These are phyloP conservation scores for Hippotragus niger DNA, from an alignment of 2,113 vertebrate genomes.

Conservation along the genomic window DNA sequence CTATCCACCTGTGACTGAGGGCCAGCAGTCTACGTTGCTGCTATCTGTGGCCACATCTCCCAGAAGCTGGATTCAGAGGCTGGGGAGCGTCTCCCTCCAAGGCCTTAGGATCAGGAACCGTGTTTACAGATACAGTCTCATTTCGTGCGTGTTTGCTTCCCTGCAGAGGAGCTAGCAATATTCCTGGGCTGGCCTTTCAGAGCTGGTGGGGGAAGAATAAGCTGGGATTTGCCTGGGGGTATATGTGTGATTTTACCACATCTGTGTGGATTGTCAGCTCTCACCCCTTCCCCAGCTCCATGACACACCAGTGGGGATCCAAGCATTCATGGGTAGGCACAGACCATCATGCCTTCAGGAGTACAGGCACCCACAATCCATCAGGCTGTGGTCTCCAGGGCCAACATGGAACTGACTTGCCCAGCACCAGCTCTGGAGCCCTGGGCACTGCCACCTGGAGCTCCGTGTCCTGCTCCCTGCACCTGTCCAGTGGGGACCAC, in stretches of 20 bases:
- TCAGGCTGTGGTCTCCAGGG: rapidly evolving
- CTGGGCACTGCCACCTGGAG: neutral
- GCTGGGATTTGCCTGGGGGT: neutral
- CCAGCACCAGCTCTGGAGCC: neutral
- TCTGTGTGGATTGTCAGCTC: neutral
- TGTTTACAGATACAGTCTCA: neutral
- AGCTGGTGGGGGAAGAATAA: neutral
- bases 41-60: neutral
- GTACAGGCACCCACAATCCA: neutral
- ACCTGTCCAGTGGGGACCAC: neutral
- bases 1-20: neutral
- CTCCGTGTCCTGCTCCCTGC: too few species aligned
- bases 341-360: neutral
- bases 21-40: neutral
- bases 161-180: neutral
- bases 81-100: neutral
- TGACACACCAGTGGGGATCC: neutral
- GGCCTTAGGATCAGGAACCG: neutral
- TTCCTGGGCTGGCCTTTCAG: neutral
- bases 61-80: neutral
- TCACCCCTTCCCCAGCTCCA: neutral
- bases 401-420: rapidly evolving
- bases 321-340: too few species aligned
- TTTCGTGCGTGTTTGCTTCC: neutral
- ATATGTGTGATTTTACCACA: neutral